A percentile compares a stretch with the other conserved stretches of the same genome.
These are phyloP conservation scores for Cepphus grylle DNA, from an alignment of 2,113 vertebrate species.

Conservation along the genomic window DNA sequence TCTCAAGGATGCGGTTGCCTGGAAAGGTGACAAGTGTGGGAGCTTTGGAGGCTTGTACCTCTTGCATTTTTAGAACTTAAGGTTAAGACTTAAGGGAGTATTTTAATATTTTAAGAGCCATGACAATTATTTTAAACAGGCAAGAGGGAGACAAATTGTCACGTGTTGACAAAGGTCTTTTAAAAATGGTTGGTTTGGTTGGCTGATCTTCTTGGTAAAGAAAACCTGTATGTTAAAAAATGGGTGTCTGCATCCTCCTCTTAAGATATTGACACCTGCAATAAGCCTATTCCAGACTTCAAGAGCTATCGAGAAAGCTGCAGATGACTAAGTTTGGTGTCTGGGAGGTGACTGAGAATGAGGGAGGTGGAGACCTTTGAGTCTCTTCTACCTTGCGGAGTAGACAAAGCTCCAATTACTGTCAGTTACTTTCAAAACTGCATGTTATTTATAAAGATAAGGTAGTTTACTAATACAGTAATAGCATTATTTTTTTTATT, in stretches of 20 bases:
- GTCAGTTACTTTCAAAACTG: not conserved
- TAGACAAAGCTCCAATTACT: not conserved
- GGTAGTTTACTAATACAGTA: not conserved
- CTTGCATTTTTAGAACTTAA: not conserved
- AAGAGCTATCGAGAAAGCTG: not conserved
- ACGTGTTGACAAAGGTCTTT: not conserved
- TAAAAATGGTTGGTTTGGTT: not conserved
- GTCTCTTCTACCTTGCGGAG: not conserved
- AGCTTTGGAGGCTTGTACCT: not conserved
- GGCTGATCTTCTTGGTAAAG: not conserved
- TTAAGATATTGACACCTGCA: not conserved
- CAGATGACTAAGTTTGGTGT: not conserved
- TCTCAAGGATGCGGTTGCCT: not conserved
- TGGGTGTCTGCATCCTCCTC: not conserved
- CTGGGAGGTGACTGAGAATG: not conserved
- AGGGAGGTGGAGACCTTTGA: not conserved
- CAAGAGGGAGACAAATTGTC: not conserved
- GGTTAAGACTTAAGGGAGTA: not conserved
- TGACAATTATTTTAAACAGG: not conserved
- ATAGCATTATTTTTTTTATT: not conserved
- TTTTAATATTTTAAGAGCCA: not conserved
- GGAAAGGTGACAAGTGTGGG: not conserved
- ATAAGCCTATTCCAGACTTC: not conserved
- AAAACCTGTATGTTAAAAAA: not conserved
- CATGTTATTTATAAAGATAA: not conserved